Conservation (phyloP, 2,888 invertebrate genomes). For the Bellardia bayeri region DNA sequence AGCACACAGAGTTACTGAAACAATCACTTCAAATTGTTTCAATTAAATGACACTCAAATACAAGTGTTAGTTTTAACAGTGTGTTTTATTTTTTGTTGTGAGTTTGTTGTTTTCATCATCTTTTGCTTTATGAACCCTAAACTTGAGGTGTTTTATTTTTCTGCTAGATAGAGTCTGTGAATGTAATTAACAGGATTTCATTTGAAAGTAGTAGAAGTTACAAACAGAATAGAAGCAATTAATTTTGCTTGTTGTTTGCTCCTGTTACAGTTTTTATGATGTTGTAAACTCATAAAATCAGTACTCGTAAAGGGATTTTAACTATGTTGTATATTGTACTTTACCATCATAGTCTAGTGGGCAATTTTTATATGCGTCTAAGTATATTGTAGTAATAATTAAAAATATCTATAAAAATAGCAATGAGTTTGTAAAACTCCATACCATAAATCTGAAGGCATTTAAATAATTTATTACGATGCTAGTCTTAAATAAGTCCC, state of each 20-base stretch:
- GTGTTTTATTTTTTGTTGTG: not conserved
- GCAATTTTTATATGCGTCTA: not conserved
- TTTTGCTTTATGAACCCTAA: constrained; percentile 25
- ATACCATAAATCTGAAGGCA: not conserved
- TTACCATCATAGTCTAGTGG: constrained; percentile 4
- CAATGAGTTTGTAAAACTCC: not conserved
- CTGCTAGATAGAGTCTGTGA: not conserved
- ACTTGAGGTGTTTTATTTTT: constrained; percentile 10
- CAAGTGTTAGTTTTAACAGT: constrained; percentile 41
- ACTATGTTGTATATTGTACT: not conserved
- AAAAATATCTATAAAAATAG: not conserved
- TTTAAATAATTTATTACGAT: not conserved
- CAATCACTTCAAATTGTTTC: constrained; percentile 22
- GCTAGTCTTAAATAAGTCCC: too few relatives aligned
- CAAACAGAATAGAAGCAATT: constrained; percentile 6
- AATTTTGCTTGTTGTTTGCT: constrained; percentile 4
- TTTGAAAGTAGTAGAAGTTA: constrained; percentile 8
- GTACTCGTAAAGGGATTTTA: not conserved
- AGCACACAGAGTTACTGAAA: not conserved
- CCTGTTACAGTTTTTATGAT: not conserved
- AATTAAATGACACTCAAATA: constrained; percentile 32
- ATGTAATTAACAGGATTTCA: constrained; percentile 18
- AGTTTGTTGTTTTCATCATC: constrained; percentile 9
- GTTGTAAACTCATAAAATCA: constrained; percentile 14
- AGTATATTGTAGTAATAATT: not conserved